A percentile compares a stretch with the other conserved stretches of the same genome.
phyloP scores from a whole-genome alignment of 2,888 invertebrate genomes.

The Athetis lepigone region DNA sequence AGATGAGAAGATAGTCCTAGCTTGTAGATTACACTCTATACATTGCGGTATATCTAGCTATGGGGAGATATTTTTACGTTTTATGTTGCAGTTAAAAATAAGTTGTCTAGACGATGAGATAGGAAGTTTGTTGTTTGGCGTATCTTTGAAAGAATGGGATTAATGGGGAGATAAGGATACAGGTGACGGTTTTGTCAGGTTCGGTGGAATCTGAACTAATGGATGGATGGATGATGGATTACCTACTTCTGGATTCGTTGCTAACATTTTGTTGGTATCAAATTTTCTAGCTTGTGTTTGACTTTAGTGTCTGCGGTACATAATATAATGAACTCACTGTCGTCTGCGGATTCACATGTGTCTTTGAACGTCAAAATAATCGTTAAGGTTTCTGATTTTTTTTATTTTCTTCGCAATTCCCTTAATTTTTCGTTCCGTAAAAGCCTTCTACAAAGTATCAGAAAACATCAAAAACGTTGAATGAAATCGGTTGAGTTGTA shows the following conservation, averaged over 20 bases:
- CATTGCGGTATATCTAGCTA: slow-evolving; percentile 45
- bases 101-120: slow-evolving; percentile 51
- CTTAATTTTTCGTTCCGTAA: too few species aligned
- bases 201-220: not conserved
- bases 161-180: not conserved
- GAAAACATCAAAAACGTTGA: too few species aligned
- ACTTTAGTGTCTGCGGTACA: not conserved
- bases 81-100: slow-evolving; percentile 45
- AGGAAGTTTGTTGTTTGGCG: slow-evolving; percentile 26
- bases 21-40: slow-evolving; percentile 59
- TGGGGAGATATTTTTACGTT: slow-evolving; percentile 42
- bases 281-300: not conserved
- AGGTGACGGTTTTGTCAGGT: not conserved
- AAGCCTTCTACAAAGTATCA: too few species aligned
- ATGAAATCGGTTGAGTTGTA: too few species aligned
- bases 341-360: too few species aligned
- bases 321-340: too few species aligned
- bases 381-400: too few species aligned
- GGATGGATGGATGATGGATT: not conserved
- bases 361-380: too few species aligned
- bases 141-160: slow-evolving; percentile 4
- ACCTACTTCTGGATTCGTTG: not conserved
- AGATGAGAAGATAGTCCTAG: slow-evolving; percentile 59
- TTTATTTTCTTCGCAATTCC: too few species aligned
- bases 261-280: not conserved